Evolutionary conservation across 53 echinoderm and acorn worm genomes (phyloP), one percentile per base, ranked within the genome.

Genomic region (Patiria pectinifera): DNA sequence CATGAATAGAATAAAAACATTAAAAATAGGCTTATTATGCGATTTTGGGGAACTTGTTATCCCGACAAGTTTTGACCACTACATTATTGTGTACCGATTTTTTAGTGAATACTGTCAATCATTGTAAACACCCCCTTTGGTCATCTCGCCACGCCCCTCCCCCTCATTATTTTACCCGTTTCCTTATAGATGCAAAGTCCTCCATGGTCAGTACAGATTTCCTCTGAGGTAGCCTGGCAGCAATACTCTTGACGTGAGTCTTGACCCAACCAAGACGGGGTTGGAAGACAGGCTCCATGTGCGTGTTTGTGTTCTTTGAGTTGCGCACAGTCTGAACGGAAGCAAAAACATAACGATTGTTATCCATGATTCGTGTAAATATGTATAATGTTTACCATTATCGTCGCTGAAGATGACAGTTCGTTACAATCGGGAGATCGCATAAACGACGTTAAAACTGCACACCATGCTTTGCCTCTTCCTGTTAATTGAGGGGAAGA

Each of bases 201-300:
- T 96, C 92, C 84, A 83, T 93, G 7, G 93, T 93, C 16, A 95
- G 70, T 6, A 86, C 87, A 4, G 87, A 78, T 13, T 94, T 94
- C 60, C 82, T 87, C 90, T 96, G 91, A 0, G 95, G 93, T 22
- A 96, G 89, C 8, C 96, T 82, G 44, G 93, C 89, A 21, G 93
- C 94, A 26, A 96, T 92, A 59, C 92, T 93, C 86, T 94, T 96
- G 9, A 94, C 93, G 47, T 86, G 84, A 16, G 85, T 83, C 11
- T 80, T 91, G 59, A 89, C 76, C 96, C 96, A 96, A 22, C 94
- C 96, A 11, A 96, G 93, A 44, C 94, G 96, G 19, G 96, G 96
- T 59, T 83, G 59, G 88, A 83, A 93, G 53, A 87, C 87, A 7
- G 88, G 82, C 69, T 80, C 69, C 48, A 90, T 48, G 19, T 80